Base-by-base conservation (phyloP, 1,140 invertebrate species). In the Bombus pascuorum region DNA sequence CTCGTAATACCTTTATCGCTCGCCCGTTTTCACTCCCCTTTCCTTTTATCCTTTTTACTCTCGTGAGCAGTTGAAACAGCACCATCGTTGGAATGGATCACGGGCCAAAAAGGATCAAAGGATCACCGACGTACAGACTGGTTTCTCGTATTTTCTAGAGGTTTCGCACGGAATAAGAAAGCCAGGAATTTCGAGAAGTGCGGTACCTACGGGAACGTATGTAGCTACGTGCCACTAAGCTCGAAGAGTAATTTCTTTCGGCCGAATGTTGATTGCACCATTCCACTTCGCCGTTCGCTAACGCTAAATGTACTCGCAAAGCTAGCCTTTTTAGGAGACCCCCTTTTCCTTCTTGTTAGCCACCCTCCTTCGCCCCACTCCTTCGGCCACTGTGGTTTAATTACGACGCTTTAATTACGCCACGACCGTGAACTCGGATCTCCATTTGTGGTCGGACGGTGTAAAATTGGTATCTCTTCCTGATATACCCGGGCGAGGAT, bases 351-450 rank as follows among this genome's bases (percentile, higher is more conserved):
- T 34, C 65, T 34, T 34, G 5, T 22, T 25, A 22, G 18, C 34
- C 66, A 34, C 32, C 65, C n/a, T 73, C 34, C 39, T 68, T 66
- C 8, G 15, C 5, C 9, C 66, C 2, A 22, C 18, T 15, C 15
- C 59, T 89, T 66, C 83, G 68, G 74, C 82, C 73, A 84, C 44
- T 15, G 70, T n/a, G 85, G 68, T 84, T 89, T 89, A 89, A 90
- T 90, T 89, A 90, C 72, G 77, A 68, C 59, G 42, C 87, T 81
- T 86, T 89, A 90, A 90, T 90, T 90, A 83, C 85, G 68, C 77
- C 15, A 39, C 39, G 78, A 76, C 42, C 72, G 39, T 62, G 53
- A 37, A 37, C 28, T 39, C 25, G 8, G 2, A 25, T 34, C 44
- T n/a, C 32, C 44, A 34, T 80, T 71, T 75, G 42, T 18, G 57